These are phyloP conservation scores for Druon quercuslanigerum DNA, from an alignment of 1,140 invertebrate genomes.

Conservation along the genomic window DNA sequence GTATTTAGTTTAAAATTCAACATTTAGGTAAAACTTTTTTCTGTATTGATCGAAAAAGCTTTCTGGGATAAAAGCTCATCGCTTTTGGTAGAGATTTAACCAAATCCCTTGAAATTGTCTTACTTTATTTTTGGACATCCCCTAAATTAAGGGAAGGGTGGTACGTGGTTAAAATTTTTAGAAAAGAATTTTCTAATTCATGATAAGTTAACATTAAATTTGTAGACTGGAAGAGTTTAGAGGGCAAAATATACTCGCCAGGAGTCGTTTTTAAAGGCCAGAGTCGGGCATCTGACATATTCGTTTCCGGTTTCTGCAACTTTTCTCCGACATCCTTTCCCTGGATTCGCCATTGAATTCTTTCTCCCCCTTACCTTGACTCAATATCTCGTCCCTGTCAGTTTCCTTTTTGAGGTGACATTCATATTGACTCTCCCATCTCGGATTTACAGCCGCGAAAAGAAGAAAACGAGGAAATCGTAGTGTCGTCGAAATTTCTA, in stretches of 20 bases:
- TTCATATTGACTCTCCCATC: slow-evolving; percentile 17
- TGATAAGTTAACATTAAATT: neutral
- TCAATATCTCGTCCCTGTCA: slow-evolving; percentile 12
- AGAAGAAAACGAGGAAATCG: neutral
- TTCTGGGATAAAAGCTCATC: too few species aligned
- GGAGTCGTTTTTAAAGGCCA: slow-evolving; percentile 1
- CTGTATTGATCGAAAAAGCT: too few species aligned
- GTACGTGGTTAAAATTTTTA: too few species aligned
- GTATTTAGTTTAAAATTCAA: neutral
- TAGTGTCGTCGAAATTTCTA: slow-evolving; percentile 5
- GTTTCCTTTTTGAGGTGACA: slow-evolving; percentile 12
- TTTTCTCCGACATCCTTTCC: slow-evolving; percentile 6
- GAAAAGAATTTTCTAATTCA: neutral
- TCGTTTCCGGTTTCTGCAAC: slow-evolving; percentile 42
- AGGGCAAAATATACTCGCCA: neutral
- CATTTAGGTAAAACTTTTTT: too few species aligned
- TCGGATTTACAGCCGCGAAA: neutral
- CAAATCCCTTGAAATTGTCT: too few species aligned
- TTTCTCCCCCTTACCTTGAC: neutral
- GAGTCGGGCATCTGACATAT: slow-evolving; percentile 39
- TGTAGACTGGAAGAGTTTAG: neutral
- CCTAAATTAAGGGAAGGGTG: too few species aligned
- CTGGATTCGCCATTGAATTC: neutral
- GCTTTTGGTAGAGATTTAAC: too few species aligned
- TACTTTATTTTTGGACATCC: too few species aligned